phyloP scores from a whole-genome alignment of 92 coral and sea anemone species.

The Umimayanthus chanpuru region DNA sequence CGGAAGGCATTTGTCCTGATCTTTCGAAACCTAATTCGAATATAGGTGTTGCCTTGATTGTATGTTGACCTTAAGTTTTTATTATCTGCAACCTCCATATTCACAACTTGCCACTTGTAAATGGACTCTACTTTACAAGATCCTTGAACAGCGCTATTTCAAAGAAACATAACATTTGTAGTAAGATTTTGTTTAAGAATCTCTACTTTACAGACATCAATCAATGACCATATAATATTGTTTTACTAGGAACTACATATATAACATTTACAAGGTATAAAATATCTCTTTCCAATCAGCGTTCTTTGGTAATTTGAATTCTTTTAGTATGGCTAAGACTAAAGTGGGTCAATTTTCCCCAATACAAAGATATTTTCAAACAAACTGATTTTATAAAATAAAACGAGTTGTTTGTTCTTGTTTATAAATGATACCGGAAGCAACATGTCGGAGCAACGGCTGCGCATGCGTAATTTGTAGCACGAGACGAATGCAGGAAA shows the following conservation, averaged over 20 bases:
- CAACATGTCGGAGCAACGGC: too few relatives aligned
- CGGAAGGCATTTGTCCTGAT: too few relatives aligned
- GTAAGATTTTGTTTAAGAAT: not conserved
- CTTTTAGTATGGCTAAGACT: constrained; percentile 21
- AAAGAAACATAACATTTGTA: not conserved
- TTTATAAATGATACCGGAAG: not conserved
- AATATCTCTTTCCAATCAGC: constrained; percentile 42
- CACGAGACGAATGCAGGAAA: too few relatives aligned
- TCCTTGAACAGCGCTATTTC: too few relatives aligned
- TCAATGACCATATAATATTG: constrained; percentile 5
- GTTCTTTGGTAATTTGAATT: constrained; percentile 14
- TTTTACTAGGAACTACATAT: constrained; percentile 10
- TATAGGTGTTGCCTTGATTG: too few relatives aligned
- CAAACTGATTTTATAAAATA: not conserved
- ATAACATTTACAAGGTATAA: constrained; percentile 28
- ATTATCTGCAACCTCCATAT: too few relatives aligned
- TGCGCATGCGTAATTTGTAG: too few relatives aligned
- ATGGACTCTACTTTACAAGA: too few relatives aligned
- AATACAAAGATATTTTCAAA: not conserved
- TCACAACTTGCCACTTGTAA: too few relatives aligned
- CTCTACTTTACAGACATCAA: not conserved
- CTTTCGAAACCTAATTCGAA: too few relatives aligned
- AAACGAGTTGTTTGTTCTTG: not conserved
- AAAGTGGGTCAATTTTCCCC: not conserved
- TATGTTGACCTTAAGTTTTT: too few relatives aligned